A percentile compares a stretch with the other conserved stretches of the same genome.
Evolutionary conservation across 2,888 invertebrate genomes (phyloP).

Genomic region (Nematopogon swammerdamellus): DNA sequence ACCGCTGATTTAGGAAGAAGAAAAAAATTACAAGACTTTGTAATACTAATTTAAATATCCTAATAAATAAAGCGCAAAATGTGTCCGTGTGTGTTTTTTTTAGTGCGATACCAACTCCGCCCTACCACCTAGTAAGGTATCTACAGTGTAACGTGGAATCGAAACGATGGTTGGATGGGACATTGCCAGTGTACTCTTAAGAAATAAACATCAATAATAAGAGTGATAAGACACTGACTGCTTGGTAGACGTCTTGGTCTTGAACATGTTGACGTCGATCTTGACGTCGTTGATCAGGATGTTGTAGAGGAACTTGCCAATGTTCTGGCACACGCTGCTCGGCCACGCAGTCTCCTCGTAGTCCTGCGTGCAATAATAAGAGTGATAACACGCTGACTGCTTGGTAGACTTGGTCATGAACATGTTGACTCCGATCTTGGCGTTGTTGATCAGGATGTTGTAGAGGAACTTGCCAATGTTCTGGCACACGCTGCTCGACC

Average conservation of each 20-base stretch:
- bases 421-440: slow-evolving; percentile 76
- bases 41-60: no score
- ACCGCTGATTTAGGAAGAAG: no score
- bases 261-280: slow-evolving; percentile 71
- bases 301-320: slow-evolving; percentile 85
- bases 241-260: slow-evolving; percentile 43
- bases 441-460: slow-evolving; percentile 79
- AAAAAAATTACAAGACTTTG: no score
- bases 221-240: slow-evolving; percentile 33
- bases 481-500: slow-evolving; percentile 63
- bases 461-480: slow-evolving; percentile 82
- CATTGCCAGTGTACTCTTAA: no score
- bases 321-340: slow-evolving; percentile 52
- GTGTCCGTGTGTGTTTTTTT: no score
- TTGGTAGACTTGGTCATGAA: slow-evolving; percentile 55
- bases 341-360: slow-evolving; percentile 64
- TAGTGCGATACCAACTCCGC: no score
- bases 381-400: slow-evolving; percentile 30
- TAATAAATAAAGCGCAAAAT: no score
- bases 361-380: slow-evolving; percentile 26
- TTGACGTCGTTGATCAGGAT: slow-evolving; percentile 84
- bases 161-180: no score
- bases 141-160: no score
- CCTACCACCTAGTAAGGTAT: no score
- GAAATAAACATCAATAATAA: no score